A percentile compares a stretch with the other conserved stretches of the same genome.
Conservation (phyloP, 2,113 vertebrate species). For the Colinus virginianus region DNA sequence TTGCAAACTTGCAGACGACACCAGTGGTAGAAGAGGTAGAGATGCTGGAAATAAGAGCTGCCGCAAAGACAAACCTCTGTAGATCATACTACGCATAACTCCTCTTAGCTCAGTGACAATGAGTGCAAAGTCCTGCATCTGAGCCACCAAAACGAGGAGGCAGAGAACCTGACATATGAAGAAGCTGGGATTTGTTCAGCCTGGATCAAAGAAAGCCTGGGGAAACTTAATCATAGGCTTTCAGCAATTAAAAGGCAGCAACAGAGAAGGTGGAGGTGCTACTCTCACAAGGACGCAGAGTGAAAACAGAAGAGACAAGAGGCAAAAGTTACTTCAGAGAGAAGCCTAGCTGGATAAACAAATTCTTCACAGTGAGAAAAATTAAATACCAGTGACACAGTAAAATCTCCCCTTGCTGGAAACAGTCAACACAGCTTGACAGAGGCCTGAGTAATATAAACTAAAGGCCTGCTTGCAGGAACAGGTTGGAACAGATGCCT, state of each 20-base stretch:
- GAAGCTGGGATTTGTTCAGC: neutral
- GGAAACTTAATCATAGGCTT: neutral
- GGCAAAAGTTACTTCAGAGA: neutral
- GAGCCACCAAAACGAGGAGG: neutral
- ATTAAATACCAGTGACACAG: neutral
- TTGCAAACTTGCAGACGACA: neutral
- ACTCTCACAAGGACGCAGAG: accelerated
- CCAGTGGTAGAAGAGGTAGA: neutral
- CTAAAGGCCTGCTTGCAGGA: neutral
- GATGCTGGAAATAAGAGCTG: neutral
- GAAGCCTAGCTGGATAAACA: neutral
- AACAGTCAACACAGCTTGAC: neutral
- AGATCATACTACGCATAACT: neutral
- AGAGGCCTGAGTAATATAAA: neutral
- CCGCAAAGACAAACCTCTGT: accelerated
- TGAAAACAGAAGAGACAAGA: neutral
- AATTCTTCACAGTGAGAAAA: neutral
- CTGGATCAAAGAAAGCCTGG: accelerated
- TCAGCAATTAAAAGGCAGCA: neutral
- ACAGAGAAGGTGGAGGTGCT: accelerated
- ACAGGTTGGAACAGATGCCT: neutral
- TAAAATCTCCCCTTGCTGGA: neutral
- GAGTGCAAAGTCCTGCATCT: neutral
- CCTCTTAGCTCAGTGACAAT: neutral
- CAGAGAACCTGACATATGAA: neutral